Evolutionary conservation across 2,113 vertebrate genomes (phyloP).

Genomic region (Psophia crepitans): DNA sequence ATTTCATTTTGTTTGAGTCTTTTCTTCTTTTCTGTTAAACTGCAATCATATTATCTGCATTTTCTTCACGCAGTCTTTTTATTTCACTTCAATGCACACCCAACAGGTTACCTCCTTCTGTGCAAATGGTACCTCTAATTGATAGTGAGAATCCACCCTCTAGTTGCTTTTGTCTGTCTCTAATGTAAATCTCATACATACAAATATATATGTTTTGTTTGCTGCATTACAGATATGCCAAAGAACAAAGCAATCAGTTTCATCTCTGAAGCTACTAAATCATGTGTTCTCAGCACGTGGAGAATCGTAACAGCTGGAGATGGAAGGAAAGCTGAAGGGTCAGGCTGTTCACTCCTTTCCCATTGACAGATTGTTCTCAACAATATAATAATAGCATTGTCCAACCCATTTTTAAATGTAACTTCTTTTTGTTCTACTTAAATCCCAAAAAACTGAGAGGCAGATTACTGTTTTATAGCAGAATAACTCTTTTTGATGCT

Average conservation of each 20-base stretch:
- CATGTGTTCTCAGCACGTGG: background rate
- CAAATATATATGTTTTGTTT: background rate
- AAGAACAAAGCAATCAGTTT: background rate
- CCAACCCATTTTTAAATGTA: background rate
- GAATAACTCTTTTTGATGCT: background rate
- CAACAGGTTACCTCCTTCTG: background rate
- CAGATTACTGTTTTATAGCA: background rate
- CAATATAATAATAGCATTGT: background rate
- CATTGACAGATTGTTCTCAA: background rate
- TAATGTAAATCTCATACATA: background rate
- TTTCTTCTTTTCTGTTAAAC: background rate
- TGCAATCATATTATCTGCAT: background rate
- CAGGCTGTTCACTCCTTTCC: background rate
- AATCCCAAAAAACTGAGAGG: background rate
- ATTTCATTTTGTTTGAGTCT: background rate
- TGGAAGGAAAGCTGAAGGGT: background rate
- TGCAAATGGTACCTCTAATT: background rate
- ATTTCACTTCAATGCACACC: background rate
- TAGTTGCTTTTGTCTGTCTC: background rate
- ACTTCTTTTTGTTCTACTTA: background rate
- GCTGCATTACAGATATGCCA: background rate
- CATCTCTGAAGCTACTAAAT: background rate
- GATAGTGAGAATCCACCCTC: background rate
- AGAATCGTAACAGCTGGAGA: background rate
- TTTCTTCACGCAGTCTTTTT: background rate